phyloP scores from a whole-genome alignment of 2,113 vertebrate genomes.

The Anarrhichthys ocellatus region DNA sequence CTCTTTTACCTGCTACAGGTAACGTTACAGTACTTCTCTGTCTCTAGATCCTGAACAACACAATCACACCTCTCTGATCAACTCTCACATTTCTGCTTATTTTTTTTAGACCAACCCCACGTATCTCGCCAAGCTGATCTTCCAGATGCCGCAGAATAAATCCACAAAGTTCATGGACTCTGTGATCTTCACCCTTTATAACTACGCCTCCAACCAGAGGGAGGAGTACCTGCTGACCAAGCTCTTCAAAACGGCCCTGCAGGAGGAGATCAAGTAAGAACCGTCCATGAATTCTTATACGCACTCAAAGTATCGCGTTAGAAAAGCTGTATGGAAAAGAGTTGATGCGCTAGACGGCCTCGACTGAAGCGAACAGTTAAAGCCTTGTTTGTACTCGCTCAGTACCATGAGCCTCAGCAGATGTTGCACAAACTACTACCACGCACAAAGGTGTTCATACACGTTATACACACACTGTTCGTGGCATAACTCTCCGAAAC shows the following conservation, averaged over 20 bases:
- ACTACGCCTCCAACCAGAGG: constrained; percentile 97
- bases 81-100: not conserved
- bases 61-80: not conserved
- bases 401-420: too few relatives aligned
- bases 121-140: constrained; percentile 98
- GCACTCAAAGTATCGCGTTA: too few relatives aligned
- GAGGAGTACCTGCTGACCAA: constrained; percentile 96
- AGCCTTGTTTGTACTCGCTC: too few relatives aligned
- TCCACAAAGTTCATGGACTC: constrained; percentile 99
- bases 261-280: constrained; percentile 97
- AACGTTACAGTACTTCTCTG: not conserved
- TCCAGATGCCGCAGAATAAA: constrained; percentile 99
- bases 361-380: too few relatives aligned
- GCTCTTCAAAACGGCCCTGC: constrained; percentile 95
- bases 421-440: too few relatives aligned
- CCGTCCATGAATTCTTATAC: too few relatives aligned
- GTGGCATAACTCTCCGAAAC: too few relatives aligned
- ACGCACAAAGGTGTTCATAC: too few relatives aligned
- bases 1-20: constrained; percentile 97
- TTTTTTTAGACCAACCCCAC: constrained; percentile 93
- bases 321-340: too few relatives aligned
- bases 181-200: constrained; percentile 98
- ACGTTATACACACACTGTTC: too few relatives aligned
- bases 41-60: not conserved
- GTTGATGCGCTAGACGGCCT: too few relatives aligned